Evolutionary conservation across 2,888 invertebrate genomes (phyloP).

Genomic region (Acrocyrtus sp.): DNA sequence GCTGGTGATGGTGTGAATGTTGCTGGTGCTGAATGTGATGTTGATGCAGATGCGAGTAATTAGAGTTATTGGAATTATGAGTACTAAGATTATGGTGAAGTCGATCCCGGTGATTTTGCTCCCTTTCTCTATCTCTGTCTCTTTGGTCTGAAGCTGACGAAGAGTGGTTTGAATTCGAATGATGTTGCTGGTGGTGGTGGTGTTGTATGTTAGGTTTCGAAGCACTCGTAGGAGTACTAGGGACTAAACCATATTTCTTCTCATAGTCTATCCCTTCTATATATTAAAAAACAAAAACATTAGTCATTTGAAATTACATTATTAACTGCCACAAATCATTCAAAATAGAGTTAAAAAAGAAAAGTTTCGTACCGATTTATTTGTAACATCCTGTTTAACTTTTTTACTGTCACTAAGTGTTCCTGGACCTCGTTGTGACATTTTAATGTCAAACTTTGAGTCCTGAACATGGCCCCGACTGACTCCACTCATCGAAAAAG

Average conservation of each 20-base stretch:
- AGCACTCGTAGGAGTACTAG: constrained; percentile 43
- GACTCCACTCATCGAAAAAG: constrained; percentile 43
- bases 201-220: constrained; percentile 47
- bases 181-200: constrained; percentile 45
- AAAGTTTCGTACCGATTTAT: constrained; percentile 48
- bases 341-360: not conserved
- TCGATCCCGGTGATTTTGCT: constrained; percentile 32
- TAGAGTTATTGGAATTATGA: constrained; percentile 45
- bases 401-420: constrained; percentile 47
- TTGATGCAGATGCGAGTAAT: constrained; percentile 40
- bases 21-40: constrained; percentile 40
- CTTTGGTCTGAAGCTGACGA: constrained; percentile 50
- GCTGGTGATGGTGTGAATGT: constrained; percentile 36
- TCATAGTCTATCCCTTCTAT: constrained; percentile 72
- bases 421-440: constrained; percentile 50
- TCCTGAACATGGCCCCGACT: constrained; percentile 47
- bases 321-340: not conserved
- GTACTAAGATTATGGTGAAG: constrained; percentile 27
- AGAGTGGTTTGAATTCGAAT: constrained; percentile 41
- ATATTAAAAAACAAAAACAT: constrained; percentile 26
- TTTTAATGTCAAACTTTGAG: constrained; percentile 49
- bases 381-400: constrained; percentile 49
- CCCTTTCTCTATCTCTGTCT: constrained; percentile 39
- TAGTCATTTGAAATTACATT: constrained; percentile 3
- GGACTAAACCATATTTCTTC: constrained; percentile 65